These are phyloP conservation scores for Oxytorus armatus DNA, from an alignment of 2,888 invertebrate species.

Conservation along the genomic window DNA sequence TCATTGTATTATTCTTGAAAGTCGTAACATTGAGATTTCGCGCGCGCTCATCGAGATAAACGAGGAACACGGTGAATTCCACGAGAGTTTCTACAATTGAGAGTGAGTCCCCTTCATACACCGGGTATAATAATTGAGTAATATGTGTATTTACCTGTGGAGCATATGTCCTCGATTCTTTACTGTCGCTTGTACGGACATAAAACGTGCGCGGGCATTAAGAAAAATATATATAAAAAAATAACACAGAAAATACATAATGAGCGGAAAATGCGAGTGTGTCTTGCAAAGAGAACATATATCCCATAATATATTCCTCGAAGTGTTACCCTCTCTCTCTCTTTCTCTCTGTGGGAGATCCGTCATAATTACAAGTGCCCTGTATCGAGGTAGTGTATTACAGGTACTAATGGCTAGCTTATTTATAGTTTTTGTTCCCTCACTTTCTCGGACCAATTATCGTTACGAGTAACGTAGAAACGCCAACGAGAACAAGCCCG, in stretches of 20 bases:
- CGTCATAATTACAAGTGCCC: constrained; percentile 48
- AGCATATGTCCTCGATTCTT: constrained; percentile 29
- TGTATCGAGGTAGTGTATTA: constrained; percentile 24
- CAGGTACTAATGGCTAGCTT: constrained; percentile 43
- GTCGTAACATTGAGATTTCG: constrained; percentile 28
- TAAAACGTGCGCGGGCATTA: not conserved
- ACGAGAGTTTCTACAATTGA: constrained; percentile 28
- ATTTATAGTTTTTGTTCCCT: constrained; percentile 45
- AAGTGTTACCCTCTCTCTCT: constrained; percentile 24
- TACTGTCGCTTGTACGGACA: constrained; percentile 14
- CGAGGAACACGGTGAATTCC: constrained; percentile 7
- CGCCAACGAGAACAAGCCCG: too few relatives aligned
- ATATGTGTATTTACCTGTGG: not conserved
- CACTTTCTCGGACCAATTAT: constrained; percentile 42
- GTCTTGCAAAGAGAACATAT: constrained; percentile 30
- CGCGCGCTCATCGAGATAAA: not conserved
- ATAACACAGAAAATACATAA: constrained; percentile 39
- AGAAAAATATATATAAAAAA: constrained; percentile 14
- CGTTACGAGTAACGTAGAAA: not conserved
- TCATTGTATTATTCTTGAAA: constrained; percentile 18
- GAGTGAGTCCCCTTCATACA: not conserved
- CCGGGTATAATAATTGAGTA: constrained; percentile 12
- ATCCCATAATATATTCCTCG: constrained; percentile 34
- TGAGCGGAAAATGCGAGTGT: constrained; percentile 22
- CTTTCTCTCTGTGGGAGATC: constrained; percentile 23